phyloP scores from a whole-genome alignment of 1,140 invertebrate genomes.

The Lordiphosa clarofinis region DNA sequence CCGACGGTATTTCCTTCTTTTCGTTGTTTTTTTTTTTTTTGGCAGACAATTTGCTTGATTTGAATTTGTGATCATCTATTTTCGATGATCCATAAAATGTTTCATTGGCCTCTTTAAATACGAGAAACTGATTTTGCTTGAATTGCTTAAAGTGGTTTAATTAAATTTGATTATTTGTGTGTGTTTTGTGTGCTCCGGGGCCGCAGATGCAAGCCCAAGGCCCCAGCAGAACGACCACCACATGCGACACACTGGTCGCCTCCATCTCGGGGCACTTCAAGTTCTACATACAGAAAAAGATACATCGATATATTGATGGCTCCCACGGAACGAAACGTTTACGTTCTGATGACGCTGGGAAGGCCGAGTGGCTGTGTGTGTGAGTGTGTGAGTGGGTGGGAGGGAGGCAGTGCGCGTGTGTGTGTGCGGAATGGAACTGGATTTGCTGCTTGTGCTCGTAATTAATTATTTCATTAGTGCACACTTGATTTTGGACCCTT shows the following conservation, averaged over 20 bases:
- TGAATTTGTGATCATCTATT: too few species aligned
- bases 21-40: too few species aligned
- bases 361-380: background rate
- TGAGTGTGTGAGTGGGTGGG: background rate
- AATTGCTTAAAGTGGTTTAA: constrained; percentile 55
- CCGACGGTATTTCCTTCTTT: too few species aligned
- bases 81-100: background rate
- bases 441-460: constrained; percentile 48
- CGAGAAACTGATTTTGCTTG: constrained; percentile 8
- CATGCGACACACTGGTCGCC: too few species aligned
- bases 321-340: constrained; percentile 1
- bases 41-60: too few species aligned
- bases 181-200: background rate
- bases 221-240: too few species aligned
- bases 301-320: constrained; percentile 12
- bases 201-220: constrained; percentile 1
- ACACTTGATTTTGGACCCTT: constrained; percentile 49
- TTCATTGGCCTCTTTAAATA: constrained; percentile 1
- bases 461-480: constrained; percentile 67
- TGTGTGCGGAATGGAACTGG: constrained; percentile 16
- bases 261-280: background rate
- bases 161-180: constrained; percentile 54
- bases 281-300: background rate
- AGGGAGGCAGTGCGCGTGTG: background rate
- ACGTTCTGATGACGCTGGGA: constrained; percentile 11